A percentile compares a stretch with the other conserved stretches of the same genome.
These are phyloP conservation scores for Crotalus tigris DNA, from an alignment of 2,113 vertebrate species.

Conservation along the genomic window DNA sequence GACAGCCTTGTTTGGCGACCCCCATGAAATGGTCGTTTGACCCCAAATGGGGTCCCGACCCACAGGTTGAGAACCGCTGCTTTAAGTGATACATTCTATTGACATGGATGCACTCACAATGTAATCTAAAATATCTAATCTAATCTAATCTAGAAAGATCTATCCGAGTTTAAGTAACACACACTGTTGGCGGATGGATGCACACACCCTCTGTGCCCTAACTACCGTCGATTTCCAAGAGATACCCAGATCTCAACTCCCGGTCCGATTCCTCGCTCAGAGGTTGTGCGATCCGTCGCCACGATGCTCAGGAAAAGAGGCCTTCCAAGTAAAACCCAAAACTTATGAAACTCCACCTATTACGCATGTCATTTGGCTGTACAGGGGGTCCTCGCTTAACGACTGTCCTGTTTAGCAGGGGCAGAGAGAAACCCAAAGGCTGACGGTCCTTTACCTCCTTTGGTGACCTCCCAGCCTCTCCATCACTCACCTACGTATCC, in stretches of 20 bases:
- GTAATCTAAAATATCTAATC: not conserved
- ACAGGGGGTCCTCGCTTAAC: not conserved
- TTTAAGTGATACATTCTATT: not conserved
- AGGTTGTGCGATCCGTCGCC: not conserved
- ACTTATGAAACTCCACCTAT: not conserved
- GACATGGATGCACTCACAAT: too few relatives aligned
- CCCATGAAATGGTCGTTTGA: too few relatives aligned
- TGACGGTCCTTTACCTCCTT: not conserved
- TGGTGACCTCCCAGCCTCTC: not conserved
- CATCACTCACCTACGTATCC: constrained; percentile 76
- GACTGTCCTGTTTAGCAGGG: not conserved
- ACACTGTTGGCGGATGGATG: too few relatives aligned
- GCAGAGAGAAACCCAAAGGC: not conserved
- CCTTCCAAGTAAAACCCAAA: not conserved
- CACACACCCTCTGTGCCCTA: too few relatives aligned
- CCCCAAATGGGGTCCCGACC: too few relatives aligned
- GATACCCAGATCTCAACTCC: too few relatives aligned
- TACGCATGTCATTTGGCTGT: too few relatives aligned
- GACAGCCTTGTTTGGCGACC: too few relatives aligned
- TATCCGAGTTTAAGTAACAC: too few relatives aligned
- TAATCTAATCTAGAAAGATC: too few relatives aligned
- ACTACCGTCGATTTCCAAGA: not conserved
- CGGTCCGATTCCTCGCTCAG: not conserved
- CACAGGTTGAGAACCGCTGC: too few relatives aligned
- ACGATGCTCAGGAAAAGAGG: not conserved